Evolutionary conservation across 2,797 vertebrate genomes (phyloP).

Genomic region (Acrossocheilus wenchowensis): DNA sequence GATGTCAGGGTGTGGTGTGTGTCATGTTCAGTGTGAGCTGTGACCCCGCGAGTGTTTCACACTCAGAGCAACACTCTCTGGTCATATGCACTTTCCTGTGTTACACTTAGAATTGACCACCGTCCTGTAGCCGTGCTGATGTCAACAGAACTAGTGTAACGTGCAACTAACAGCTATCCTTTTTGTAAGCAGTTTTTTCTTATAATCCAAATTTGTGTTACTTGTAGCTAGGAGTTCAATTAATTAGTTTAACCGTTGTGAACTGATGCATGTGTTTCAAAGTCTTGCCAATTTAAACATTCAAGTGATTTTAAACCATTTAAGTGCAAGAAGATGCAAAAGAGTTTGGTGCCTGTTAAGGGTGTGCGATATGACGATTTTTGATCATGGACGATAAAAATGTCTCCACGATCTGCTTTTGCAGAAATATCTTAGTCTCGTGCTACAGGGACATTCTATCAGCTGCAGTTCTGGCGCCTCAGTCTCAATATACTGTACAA

Average conservation of each 20-base stretch:
- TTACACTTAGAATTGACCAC: not conserved
- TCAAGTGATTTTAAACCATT: not conserved
- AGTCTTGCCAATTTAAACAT: not conserved
- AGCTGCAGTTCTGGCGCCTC: too few relatives aligned
- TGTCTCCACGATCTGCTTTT: too few relatives aligned
- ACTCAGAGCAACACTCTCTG: not conserved
- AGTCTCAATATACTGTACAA: too few relatives aligned
- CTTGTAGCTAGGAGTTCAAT: not conserved
- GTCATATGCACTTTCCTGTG: slow-evolving; percentile 30
- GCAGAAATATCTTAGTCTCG: too few relatives aligned
- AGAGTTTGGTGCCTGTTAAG: not conserved
- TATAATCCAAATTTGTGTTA: not conserved
- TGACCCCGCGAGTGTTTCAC: not conserved
- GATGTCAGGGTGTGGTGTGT: slow-evolving; percentile 22
- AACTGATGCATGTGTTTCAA: not conserved
- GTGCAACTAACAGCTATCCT: not conserved
- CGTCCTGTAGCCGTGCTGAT: not conserved
- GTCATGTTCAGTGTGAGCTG: slow-evolving; percentile 20
- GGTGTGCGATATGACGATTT: too few relatives aligned
- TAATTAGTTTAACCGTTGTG: not conserved
- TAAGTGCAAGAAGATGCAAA: not conserved
- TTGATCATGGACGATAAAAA: too few relatives aligned
- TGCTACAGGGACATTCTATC: too few relatives aligned
- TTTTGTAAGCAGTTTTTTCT: not conserved
- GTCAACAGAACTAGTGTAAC: not conserved